Evolutionary conservation across 2,888 invertebrate genomes (phyloP).

Genomic region (Drosophila maculinotata): DNA sequence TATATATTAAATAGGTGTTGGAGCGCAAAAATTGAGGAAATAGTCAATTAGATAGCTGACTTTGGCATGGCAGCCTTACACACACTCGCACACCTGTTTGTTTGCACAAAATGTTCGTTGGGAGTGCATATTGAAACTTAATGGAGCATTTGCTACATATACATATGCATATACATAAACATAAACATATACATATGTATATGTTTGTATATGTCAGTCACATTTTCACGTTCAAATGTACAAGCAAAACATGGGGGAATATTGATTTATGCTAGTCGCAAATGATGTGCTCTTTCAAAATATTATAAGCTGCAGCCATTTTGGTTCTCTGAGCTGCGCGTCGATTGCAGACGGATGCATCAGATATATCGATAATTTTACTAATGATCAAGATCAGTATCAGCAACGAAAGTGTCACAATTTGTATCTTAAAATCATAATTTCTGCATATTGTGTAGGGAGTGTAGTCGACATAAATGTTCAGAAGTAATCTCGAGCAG

Average conservation of each 20-base stretch:
- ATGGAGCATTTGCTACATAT: conserved; percentile 32
- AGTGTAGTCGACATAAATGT: conserved; percentile 16
- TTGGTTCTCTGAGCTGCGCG: background rate
- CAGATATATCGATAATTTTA: too few species aligned
- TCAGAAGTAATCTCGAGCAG: conserved; percentile 61
- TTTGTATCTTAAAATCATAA: conserved; percentile 26
- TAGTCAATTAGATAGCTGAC: conserved; percentile 51
- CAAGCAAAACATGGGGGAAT: background rate
- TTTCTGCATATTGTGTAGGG: conserved; percentile 20
- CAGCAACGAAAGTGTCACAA: background rate
- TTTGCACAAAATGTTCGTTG: background rate
- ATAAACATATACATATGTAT: too few species aligned
- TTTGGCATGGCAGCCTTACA: conserved; percentile 3
- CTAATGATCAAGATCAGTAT: background rate
- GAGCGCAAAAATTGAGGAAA: conserved; percentile 50
- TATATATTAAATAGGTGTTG: conserved; percentile 19
- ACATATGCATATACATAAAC: background rate
- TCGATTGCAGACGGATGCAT: too few species aligned
- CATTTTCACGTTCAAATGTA: conserved; percentile 10
- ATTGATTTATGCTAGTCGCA: conserved; percentile 2
- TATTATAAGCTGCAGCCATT: background rate
- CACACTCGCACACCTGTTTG: background rate
- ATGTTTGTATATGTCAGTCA: background rate
- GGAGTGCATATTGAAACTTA: conserved; percentile 47
- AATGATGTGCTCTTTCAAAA: conserved; percentile 10